Conservation (phyloP, 92 coral and sea anemone genomes). For the Muricea muricata region DNA sequence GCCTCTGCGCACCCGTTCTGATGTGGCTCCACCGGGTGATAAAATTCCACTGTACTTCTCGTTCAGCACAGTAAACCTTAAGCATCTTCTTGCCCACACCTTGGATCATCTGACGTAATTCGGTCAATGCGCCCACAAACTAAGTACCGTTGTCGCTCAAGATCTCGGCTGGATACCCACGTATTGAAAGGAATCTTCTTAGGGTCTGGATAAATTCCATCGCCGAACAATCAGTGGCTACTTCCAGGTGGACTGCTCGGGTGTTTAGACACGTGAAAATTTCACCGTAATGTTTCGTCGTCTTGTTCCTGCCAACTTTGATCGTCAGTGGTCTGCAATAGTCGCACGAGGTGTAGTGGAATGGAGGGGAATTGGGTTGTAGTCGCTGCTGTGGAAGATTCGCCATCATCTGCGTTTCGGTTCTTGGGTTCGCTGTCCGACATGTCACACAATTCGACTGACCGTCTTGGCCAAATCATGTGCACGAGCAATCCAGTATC, state of each 20-base stretch:
- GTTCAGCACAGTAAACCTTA: slow-evolving; percentile 48
- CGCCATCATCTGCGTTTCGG: slow-evolving; percentile 58
- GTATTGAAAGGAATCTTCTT: slow-evolving; percentile 38
- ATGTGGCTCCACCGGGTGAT: slow-evolving; percentile 38
- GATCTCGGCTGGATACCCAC: slow-evolving; percentile 55
- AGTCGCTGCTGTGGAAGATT: slow-evolving; percentile 39
- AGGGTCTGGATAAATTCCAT: slow-evolving; percentile 50
- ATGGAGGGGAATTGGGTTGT: slow-evolving; percentile 38
- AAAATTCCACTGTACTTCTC: slow-evolving; percentile 44
- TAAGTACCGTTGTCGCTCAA: slow-evolving; percentile 58
- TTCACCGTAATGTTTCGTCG: slow-evolving; percentile 66
- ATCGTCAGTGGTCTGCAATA: slow-evolving; percentile 58
- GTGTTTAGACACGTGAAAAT: slow-evolving; percentile 69
- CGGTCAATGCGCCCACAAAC: slow-evolving; percentile 55
- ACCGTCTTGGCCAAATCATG: slow-evolving; percentile 52
- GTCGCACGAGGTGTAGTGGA: slow-evolving; percentile 62
- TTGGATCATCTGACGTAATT: slow-evolving; percentile 52
- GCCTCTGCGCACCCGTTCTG: slow-evolving; percentile 52
- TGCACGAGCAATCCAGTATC: neutral
- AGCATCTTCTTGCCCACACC: slow-evolving; percentile 20
- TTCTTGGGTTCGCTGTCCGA: slow-evolving; percentile 30
- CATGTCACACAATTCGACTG: slow-evolving; percentile 48
- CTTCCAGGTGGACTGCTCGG: slow-evolving; percentile 70
- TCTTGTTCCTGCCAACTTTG: slow-evolving; percentile 63
- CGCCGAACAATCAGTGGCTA: slow-evolving; percentile 53